These are phyloP conservation scores for Prosapia bicincta DNA, from an alignment of 2,888 invertebrate species.

Conservation along the genomic window DNA sequence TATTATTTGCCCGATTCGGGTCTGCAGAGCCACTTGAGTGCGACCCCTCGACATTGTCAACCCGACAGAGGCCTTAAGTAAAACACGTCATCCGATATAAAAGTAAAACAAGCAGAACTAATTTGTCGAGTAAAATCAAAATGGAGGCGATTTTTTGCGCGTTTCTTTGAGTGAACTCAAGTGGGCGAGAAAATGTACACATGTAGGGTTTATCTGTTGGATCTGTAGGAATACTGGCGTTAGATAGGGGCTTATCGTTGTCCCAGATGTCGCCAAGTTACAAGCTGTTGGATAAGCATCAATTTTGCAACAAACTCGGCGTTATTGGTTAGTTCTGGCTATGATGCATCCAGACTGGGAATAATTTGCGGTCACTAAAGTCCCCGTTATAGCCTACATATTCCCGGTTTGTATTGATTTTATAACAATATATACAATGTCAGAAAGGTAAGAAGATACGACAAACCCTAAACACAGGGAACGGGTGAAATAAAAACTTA, in stretches of 20 bases:
- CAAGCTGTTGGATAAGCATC: no score
- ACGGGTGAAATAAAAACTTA: no score
- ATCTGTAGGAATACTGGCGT: background rate
- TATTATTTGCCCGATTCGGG: background rate
- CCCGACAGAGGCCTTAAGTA: background rate
- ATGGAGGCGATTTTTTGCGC: background rate
- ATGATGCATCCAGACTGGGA: no score
- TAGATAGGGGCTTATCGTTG: background rate
- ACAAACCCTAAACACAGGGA: no score
- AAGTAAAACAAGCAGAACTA: background rate
- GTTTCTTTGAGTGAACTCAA: background rate
- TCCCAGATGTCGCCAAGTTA: background rate
- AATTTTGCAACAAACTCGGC: no score
- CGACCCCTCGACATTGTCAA: background rate
- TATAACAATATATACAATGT: no score
- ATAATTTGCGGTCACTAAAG: no score
- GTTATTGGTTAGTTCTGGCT: no score
- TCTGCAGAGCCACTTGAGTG: background rate
- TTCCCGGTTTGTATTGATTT: no score
- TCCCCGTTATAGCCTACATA: no score
- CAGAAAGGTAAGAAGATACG: no score
- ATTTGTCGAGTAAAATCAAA: background rate
- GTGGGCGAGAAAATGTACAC: background rate
- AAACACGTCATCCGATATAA: background rate
- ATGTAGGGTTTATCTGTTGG: background rate